These are phyloP conservation scores for Heliothis subflexa DNA, from an alignment of 1,140 invertebrate species.

Conservation along the genomic window DNA sequence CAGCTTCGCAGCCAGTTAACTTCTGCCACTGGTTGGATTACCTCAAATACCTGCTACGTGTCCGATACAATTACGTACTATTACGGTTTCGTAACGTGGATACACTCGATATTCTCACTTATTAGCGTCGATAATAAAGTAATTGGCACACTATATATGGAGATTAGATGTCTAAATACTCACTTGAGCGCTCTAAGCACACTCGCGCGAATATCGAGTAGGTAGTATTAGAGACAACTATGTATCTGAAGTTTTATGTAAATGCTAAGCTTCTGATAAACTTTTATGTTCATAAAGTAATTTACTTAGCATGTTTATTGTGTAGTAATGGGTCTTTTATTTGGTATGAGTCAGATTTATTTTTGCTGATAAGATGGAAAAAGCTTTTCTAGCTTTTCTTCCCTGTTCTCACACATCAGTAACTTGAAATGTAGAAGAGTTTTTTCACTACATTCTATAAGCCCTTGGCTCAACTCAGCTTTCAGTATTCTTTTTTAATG, in stretches of 20 bases:
- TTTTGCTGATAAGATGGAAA: background rate
- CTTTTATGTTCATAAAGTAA: slow-evolving; percentile 22
- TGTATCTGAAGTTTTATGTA: background rate
- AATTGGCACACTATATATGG: slow-evolving; percentile 40
- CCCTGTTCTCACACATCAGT: too few species aligned
- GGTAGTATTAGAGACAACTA: background rate
- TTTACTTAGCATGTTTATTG: slow-evolving; percentile 12
- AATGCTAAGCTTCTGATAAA: slow-evolving; percentile 8
- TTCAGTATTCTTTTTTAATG: too few species aligned
- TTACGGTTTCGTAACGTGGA: slow-evolving; percentile 69
- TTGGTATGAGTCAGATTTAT: background rate
- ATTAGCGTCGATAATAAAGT: slow-evolving; percentile 62
- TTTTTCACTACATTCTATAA: too few species aligned
- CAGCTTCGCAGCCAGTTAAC: slow-evolving; percentile 58
- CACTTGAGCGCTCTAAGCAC: background rate
- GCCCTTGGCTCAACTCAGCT: too few species aligned
- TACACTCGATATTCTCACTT: slow-evolving; percentile 68
- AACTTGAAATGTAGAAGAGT: too few species aligned
- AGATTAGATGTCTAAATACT: slow-evolving; percentile 41
- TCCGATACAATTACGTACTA: slow-evolving; percentile 75
- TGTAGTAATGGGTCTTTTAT: slow-evolving; percentile 1
- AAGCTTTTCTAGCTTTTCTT: too few species aligned
- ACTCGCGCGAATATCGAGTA: slow-evolving; percentile 20
- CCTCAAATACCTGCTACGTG: slow-evolving; percentile 74
- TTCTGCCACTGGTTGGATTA: slow-evolving; percentile 66